Conservation (phyloP, 2,113 vertebrate species). For the Pristiophorus japonicus region DNA sequence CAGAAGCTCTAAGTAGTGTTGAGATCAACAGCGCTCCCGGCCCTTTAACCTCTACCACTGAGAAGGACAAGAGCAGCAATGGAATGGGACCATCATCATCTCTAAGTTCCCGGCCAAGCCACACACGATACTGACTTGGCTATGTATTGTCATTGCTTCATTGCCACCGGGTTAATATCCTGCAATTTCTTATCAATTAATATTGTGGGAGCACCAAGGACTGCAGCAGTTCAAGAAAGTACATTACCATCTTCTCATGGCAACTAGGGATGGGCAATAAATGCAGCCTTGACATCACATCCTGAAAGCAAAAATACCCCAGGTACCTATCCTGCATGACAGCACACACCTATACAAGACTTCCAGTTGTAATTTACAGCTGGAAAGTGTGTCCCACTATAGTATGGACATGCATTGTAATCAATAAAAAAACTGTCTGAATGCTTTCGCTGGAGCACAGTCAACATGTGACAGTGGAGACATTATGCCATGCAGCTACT, state of each 20-base stretch:
- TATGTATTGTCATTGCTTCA: no score
- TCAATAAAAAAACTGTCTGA: background rate
- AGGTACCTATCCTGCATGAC: background rate
- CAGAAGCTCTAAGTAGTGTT: background rate
- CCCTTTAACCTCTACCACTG: background rate
- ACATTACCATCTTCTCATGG: background rate
- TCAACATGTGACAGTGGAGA: background rate
- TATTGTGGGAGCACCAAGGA: background rate
- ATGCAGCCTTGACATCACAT: background rate
- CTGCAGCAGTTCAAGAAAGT: background rate
- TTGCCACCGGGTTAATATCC: background rate
- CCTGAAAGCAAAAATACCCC: background rate
- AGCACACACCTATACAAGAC: no score
- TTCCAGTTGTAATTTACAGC: background rate
- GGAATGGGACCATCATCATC: background rate
- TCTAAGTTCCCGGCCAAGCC: background rate
- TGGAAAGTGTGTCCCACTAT: background rate
- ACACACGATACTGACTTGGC: no score
- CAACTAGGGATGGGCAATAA: background rate
- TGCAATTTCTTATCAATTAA: background rate
- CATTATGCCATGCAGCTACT: background rate
- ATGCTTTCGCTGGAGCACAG: background rate
- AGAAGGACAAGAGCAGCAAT: background rate
- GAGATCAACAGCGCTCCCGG: background rate
- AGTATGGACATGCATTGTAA: background rate